Base-by-base conservation (phyloP, 2,113 vertebrate genomes). In the Struthidea cinerea region DNA sequence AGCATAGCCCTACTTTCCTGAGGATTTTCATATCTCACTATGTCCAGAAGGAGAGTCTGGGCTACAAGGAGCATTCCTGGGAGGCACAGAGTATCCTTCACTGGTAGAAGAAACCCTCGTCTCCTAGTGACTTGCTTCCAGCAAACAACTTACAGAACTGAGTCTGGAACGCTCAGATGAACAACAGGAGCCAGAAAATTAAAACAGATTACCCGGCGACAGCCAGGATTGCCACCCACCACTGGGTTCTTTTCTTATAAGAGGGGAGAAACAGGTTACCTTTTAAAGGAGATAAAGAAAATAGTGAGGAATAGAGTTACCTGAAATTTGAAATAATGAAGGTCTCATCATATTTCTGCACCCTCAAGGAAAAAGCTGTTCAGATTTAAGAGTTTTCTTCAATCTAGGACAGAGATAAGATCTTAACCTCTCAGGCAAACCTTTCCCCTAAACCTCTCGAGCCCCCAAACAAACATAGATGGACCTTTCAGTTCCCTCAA, bases 391-490 rank as follows among this genome's bases (percentile, higher is more conserved):
- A 53, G 32, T 1, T 87, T 84, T 84, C 53, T 76, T 94, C 87
- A 84, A 50, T 78, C 41, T 57, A 69, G 42, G 78, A 79, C 53
- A 83, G 44, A 76, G 24, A 32, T 73, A 84, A 91, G 6, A 67
- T 76, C 55, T 89, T 95, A 96, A 91, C 74, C n/a, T 91, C 61
- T 23, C 70, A 73, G 59, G 27, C 3, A 3, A 95, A 85, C 73
- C 65, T 85, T 95, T 84, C 33, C 46, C 22, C 57, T 73, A 69
- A 73, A 14, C 57, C 49, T 73, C 91, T 42, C 42, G 84, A 91
- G 84, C n/a, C 26, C n/a, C 41, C 37, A 96, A 78, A 97, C 71
- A 94, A 97, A 89, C 89, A 94, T 33, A 95, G 91, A 94, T 89
- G 28, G 77, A 89, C 91, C 78, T 93, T 96, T 97, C 87, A 91